Base-by-base conservation (phyloP, 2,113 vertebrate species). In the Xenopus laevis region DNA sequence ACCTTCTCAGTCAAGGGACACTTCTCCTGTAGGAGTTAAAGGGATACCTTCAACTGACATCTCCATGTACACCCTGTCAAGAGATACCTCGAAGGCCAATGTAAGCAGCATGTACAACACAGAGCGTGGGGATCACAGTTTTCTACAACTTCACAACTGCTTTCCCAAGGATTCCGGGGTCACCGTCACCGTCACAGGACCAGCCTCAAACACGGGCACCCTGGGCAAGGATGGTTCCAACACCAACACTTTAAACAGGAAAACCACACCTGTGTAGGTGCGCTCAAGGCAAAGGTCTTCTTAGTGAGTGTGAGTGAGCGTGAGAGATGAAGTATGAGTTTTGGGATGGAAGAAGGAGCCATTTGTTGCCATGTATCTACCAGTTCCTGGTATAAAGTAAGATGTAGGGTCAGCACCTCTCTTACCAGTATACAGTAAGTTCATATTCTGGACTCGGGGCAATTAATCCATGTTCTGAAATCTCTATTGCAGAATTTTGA, bases 101-200 rank as follows among this genome's bases (percentile, higher is more conserved):
- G 78, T 86, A 58, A 82, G 83, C 20, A 82, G 81, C 13, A 79
- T 83, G 69, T 81, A 82, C 23, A 68, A 68, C 21, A 64, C 74
- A 55, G 72, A 79, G 78, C 72, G 74, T 70, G 92, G 92, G 79
- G 91, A 92, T 83, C 86, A 91, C 33, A 92, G 92, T 83, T 92
- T 95, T 71, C 94, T 95, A 84, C 94, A 95, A 83, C 90, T 96
- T 73, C 94, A 96, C 89, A 95, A 96, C 83, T 93, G 93, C 87
- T 95, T 95, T 81, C 90, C 93, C 63, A 95, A 95, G 84, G 93
- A 96, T 66, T 91, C 92, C 68, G 83, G 89, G 75, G 94, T 94
- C 20, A 89, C 92, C 1, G 92, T 91, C 84, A 92, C 92, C 4
- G 91, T 92, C 4, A 89, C 92, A 15, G 78, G 86, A 2, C 90